phyloP scores from a whole-genome alignment of 2,797 vertebrate species.

The Pangasius krempfi region DNA sequence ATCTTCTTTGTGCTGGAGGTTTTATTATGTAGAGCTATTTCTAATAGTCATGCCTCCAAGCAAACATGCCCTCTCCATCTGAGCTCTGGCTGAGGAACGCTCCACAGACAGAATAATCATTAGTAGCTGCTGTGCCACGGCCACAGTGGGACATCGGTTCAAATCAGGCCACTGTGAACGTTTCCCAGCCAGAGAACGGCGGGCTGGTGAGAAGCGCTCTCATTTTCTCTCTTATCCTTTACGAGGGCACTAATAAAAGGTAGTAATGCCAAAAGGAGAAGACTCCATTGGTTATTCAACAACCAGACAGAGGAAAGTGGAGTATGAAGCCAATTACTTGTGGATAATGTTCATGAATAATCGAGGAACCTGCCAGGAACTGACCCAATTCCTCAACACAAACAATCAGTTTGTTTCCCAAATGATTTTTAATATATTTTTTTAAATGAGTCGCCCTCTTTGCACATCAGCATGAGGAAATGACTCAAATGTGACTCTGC shows the following conservation, averaged over 20 bases:
- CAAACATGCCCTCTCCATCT: slow-evolving; percentile 24
- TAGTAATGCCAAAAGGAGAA: slow-evolving; percentile 28
- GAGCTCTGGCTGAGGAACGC: slow-evolving; percentile 28
- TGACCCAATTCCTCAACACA: slow-evolving; percentile 19
- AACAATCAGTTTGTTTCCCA: slow-evolving; percentile 49
- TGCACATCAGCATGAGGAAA: slow-evolving; percentile 67
- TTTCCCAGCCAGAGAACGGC: slow-evolving; percentile 33
- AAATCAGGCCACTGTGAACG: slow-evolving; percentile 46
- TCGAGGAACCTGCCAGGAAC: slow-evolving; percentile 36
- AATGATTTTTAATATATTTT: slow-evolving; percentile 59
- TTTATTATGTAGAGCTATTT: slow-evolving; percentile 13
- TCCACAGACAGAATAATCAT: slow-evolving; percentile 54
- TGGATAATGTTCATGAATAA: slow-evolving; percentile 19
- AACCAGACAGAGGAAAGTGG: slow-evolving; percentile 48
- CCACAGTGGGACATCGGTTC: slow-evolving; percentile 42
- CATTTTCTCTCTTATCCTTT: slow-evolving; percentile 42
- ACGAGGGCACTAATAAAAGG: slow-evolving; percentile 37
- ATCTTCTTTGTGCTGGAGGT: not conserved
- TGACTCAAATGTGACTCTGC: slow-evolving; percentile 11
- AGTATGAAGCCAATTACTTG: slow-evolving; percentile 55
- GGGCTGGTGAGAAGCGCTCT: slow-evolving; percentile 30
- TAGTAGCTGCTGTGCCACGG: slow-evolving; percentile 41
- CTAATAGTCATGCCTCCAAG: slow-evolving; percentile 13
- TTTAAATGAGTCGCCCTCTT: slow-evolving; percentile 64
- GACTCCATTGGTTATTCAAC: slow-evolving; percentile 27